Base-by-base conservation (phyloP, 2,888 invertebrate species). In the Lasioglossum lativentre region DNA sequence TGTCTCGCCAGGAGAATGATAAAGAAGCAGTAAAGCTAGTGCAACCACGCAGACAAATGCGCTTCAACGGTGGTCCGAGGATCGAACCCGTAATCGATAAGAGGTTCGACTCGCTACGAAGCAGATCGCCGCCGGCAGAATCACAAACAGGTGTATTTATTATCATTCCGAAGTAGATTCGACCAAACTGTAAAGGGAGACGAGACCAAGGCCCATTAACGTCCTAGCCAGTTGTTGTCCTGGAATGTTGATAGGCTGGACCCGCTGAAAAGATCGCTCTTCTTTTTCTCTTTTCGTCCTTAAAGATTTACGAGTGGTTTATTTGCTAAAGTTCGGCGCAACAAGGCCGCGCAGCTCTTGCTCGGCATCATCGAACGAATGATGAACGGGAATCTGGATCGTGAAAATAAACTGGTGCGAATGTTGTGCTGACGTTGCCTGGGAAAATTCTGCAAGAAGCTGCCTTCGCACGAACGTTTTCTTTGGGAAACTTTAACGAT, bases 161-260 rank as follows among this genome's bases (percentile, higher is more conserved):
- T 75, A 86, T 78, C 75, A 56, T 75, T 70, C 42, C 71, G 16
- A 75, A 75, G 59, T n/a, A 76, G 75, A 70, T 74, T 76, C 71
- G 73, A 27, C 27, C 27, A 72, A 85, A 72, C n/a, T 77, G 30
- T 68, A 66, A 82, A 52, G 40, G 59, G 27, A 63, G 52, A 75
- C 5, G 75, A 66, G 72, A 81, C 71, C 84, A 70, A 76, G 66
- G 74, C 68, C 80, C 75, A 79, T 90, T 84, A 81, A 75, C 79
- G 47, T 84, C 38, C 42, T 72, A 52, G 79, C 79, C 90, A 89
- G 86, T 86, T 87, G 88, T 85, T 78, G 86, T 78, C 42, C 86
- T 40, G 83, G 88, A 90, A 88, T 83, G 85, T 88, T 90, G 90
- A 90, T 86, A 88, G 87, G 68, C 45, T 59, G 80, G 70, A 75